Evolutionary conservation across 1,140 invertebrate species (phyloP), one percentile per base, ranked within the genome.

Genomic region (Proales similis): DNA sequence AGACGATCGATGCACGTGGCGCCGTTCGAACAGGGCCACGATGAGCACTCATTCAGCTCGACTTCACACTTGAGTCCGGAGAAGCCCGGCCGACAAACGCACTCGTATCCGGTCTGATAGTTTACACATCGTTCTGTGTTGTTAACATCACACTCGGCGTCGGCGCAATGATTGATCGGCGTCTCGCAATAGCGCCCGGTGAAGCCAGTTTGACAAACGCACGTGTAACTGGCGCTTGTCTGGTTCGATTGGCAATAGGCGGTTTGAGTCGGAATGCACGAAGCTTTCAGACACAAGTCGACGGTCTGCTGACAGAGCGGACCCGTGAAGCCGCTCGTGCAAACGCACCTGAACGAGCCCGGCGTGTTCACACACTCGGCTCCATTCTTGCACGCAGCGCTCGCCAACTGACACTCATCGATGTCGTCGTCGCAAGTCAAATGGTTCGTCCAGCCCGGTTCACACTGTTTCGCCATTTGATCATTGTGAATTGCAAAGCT

Each of bases 261-360:
- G n/a, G 51, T 57, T 14, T 57, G 51, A 38, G 51, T 42, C 4
- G 19, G 14, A 24, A 80, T 71, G 72, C 91, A 95, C 1, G 90
- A 90, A 42, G 79, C 76, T 0, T 19, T 30, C 64, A 30, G 78
- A 71, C 84, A 73, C 87, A 85, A 39, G 78, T 71, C 80, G 7
- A 90, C 84, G 72, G 90, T 85, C 2, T 81, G 79, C 75, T 90
- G 85, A 73, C 89, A 92, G 68, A 87, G 85, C 30, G 80, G 14
- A 9, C 61, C 61, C 17, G 61, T 63, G 22, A n/a, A 63, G 9
- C 29, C 27, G 9, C 45, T 32, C 12, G 60, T 22, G 47, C 66
- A 67, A 12, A 46, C n/a, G 39, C 66, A 67, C 14, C 49, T 19
- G 33, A 53, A 67, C 36, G 70, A 70, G 5, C 73, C 72, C 0